phyloP scores from a whole-genome alignment of 2,797 vertebrate species.

The Macropodus opercularis region DNA sequence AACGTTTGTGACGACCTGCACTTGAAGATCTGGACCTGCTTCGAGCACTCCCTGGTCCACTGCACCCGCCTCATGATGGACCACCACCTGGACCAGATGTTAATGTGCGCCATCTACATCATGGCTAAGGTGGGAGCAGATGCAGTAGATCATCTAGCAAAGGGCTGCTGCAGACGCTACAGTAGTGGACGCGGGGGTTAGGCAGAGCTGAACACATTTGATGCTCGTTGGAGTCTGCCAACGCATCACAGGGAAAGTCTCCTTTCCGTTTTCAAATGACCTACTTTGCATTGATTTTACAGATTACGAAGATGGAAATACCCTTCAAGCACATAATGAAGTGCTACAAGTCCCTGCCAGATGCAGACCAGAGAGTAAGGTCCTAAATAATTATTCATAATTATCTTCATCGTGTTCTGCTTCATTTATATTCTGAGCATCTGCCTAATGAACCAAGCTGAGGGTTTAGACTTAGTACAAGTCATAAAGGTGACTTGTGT shows the following conservation, averaged over 20 bases:
- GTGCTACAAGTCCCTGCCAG: slow-evolving; percentile 82
- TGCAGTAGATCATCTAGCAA: too few species aligned
- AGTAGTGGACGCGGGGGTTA: too few species aligned
- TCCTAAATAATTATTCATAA: too few species aligned
- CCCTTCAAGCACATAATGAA: slow-evolving; percentile 87
- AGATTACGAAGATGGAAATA: slow-evolving; percentile 83
- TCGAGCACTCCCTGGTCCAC: slow-evolving; percentile 87
- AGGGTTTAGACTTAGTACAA: too few species aligned
- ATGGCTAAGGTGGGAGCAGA: slow-evolving; percentile 80
- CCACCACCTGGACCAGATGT: slow-evolving; percentile 87
- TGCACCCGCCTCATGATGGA: slow-evolving; percentile 86
- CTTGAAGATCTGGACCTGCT: slow-evolving; percentile 91
- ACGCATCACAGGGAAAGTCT: too few species aligned
- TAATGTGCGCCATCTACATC: slow-evolving; percentile 89
- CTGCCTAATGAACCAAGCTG: neutral
- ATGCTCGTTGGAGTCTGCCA: too few species aligned
- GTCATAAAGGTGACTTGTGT: neutral
- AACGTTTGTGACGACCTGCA: slow-evolving; percentile 83
- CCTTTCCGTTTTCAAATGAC: too few species aligned
- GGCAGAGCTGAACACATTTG: too few species aligned
- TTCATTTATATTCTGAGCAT: too few species aligned
- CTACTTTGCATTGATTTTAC: too few species aligned
- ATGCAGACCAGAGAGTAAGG: slow-evolving; percentile 82
- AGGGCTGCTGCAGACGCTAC: too few species aligned
- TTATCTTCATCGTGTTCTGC: too few species aligned